Evolutionary conservation across 2,797 vertebrate species (phyloP).

Genomic region (Psittacula echo): DNA sequence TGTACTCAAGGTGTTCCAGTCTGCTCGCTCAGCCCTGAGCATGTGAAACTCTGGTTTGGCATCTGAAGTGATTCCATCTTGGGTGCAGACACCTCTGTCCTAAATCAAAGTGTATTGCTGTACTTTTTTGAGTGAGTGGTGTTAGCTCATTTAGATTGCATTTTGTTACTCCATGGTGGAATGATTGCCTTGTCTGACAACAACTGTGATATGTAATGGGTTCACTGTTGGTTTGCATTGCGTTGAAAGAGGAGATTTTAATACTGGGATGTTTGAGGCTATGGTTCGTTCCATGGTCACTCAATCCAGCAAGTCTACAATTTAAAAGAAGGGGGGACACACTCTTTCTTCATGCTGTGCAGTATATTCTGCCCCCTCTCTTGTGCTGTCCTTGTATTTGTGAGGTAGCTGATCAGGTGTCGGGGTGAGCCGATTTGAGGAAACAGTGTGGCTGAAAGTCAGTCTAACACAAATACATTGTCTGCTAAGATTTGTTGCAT

Average conservation of each 20-base stretch:
- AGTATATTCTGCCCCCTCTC: not conserved
- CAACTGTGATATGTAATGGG: not conserved
- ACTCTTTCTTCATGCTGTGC: not conserved
- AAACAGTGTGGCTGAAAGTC: not conserved
- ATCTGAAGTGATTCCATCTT: not conserved
- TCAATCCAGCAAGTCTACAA: not conserved
- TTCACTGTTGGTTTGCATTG: not conserved
- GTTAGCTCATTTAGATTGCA: not conserved
- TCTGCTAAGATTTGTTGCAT: not conserved
- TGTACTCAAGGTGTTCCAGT: not conserved
- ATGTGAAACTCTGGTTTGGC: not conserved
- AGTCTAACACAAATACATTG: not conserved
- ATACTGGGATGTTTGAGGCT: not conserved
- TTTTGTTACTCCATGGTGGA: not conserved
- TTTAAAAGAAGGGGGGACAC: accelerated
- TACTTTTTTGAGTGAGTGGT: not conserved
- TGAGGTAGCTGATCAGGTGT: not conserved
- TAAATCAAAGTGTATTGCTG: not conserved
- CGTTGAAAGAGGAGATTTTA: not conserved
- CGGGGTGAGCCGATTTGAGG: not conserved
- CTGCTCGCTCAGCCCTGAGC: not conserved
- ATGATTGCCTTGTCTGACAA: not conserved
- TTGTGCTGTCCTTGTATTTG: not conserved
- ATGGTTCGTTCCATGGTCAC: not conserved
- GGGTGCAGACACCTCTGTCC: not conserved